Base-by-base conservation (phyloP, 2,113 vertebrate species). In the Plotosus lineatus region DNA sequence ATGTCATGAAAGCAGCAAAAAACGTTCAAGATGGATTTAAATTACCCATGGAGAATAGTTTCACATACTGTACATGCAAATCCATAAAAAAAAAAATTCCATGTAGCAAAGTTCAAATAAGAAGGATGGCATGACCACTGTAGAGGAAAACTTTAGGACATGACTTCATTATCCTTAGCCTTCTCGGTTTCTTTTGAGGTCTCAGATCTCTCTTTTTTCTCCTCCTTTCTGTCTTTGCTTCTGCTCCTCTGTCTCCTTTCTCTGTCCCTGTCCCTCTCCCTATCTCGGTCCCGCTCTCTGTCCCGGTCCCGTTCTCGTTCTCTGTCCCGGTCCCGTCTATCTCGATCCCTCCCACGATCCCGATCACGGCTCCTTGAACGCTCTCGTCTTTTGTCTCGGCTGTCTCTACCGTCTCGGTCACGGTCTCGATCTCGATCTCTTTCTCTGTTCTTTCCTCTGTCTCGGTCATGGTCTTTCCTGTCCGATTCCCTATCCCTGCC, bases 161-260 rank as follows among this genome's bases (percentile, higher is more conserved):
- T 7, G 21, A 83, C 90, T 77, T 92, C 93, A 5, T 82, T 48
- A 58, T 94, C 93, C 0, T 88, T 23, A 46, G 90, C 83, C 83
- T 94, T 95, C 10, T 89, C 90, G 76, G 82, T 44, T 76, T 95
- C 94, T 83, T 93, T 95, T 36, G 87, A 82, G 44, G 87, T 10
- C 74, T 96, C 95, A 0, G 89, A 87, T 91, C 93, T 96, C 2
- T 97, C 95, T 82, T 94, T 96, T 36, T 79, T 89, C n/a, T 97
- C 96, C 48, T 95, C 94, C 28, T 88, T 82, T 1, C 88, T 91
- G 1, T 94, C 89, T 6, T 90, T 77, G 86, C 89, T 83, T 38
- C 74, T 83, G 75, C 85, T 86, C 51, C 83, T 61, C 46, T 82
- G 80, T 65, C 83, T 75, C 36, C 77, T 77, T 2, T 86, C 90